Base-by-base conservation (phyloP, 2,797 vertebrate species). In the Alca torda region DNA sequence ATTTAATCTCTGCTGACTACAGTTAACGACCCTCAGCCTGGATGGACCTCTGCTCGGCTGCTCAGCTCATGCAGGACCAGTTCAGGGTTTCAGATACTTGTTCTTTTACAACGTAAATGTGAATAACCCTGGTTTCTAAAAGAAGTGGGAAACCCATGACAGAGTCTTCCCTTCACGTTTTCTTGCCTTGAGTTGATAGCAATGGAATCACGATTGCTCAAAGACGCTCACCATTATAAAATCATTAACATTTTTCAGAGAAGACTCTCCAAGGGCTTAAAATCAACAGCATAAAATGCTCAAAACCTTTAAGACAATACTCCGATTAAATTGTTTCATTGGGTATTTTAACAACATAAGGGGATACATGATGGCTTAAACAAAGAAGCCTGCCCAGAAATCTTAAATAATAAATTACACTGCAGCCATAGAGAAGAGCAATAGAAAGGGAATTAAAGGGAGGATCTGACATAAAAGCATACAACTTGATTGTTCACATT, bases 341-440 rank as follows among this genome's bases (percentile, higher is more conserved):
- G 72, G 68, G 39, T 48, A 35, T 46, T 93, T 84, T 76, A 73
- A 76, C 70, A 93, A 35, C 37, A 28, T 26, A 7, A 90, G 53
- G 65, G 18, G 50, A 72, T 39, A 30, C 19, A 9, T 0, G 1
- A 63, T 24, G 67, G 46, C 39, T 91, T 70, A 70, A 91, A 91
- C 50, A 85, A 78, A 87, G 89, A 79, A 74, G 57, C 59, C 51
- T 70, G 76, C 51, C 57, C 65, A 84, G 80, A 81, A 94, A 87
- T 30, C 77, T 75, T 84, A 67, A 78, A 41, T 37, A 90, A 87
- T 57, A 84, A 93, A 87, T 87, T 72, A 78, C 48, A 21, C 51
- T 15, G 48, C 16, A 53, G 50, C 31, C 80, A 81, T 5, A 41
- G 35, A 89, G 70, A 39, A 35, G 26, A 89, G 91, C 30, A 69